Percentiles rank a stretch among this genome's conserved stretches.
Conservation (phyloP, 2,113 vertebrate species). For the Pelusios castaneus region DNA sequence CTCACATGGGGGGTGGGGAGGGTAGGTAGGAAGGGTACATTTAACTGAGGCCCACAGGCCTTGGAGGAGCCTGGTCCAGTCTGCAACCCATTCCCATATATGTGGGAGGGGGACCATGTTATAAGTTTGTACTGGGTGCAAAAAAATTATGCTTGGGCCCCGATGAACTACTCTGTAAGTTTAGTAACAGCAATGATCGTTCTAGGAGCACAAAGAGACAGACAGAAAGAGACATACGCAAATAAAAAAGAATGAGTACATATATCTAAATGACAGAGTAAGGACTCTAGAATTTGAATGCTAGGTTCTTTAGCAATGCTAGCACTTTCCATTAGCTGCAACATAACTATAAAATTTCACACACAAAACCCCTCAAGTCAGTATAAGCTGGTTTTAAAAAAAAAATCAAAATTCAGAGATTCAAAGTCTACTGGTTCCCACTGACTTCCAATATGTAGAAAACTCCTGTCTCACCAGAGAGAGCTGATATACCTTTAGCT, state of each 20-base stretch:
- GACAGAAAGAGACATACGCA: not conserved
- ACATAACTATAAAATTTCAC: not conserved
- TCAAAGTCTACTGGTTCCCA: not conserved
- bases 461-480: conserved; percentile 10
- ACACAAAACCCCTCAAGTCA: not conserved
- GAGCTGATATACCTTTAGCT: conserved; percentile 75
- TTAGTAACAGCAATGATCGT: conserved; percentile 13
- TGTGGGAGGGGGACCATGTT: too few species aligned
- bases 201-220: not conserved
- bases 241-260: not conserved
- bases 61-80: too few species aligned
- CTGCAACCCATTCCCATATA: too few species aligned
- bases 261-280: fast-evolving
- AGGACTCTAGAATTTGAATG: not conserved
- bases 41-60: too few species aligned
- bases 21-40: too few species aligned
- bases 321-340: not conserved
- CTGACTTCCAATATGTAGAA: not conserved
- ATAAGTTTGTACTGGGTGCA: too few species aligned
- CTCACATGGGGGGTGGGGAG: too few species aligned
- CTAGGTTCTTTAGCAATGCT: not conserved
- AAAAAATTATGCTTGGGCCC: too few species aligned
- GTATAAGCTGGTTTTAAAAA: not conserved
- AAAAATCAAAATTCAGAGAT: not conserved
- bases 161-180: not conserved